A percentile compares a stretch with the other conserved stretches of the same genome.
phyloP scores from a whole-genome alignment of 1,140 invertebrate species.

The Ips typographus region DNA sequence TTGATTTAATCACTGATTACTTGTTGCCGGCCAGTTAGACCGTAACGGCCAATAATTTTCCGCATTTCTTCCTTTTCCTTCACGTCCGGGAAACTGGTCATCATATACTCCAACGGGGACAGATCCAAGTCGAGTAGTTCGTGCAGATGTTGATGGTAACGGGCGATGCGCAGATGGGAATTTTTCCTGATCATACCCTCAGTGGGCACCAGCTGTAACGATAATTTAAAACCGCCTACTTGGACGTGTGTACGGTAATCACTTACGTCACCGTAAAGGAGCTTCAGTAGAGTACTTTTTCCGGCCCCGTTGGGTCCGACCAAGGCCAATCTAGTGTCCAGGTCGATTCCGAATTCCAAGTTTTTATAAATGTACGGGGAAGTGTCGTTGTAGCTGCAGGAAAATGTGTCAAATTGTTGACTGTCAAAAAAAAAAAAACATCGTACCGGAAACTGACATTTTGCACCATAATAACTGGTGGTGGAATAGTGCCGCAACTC shows the following conservation, averaged over 20 bases:
- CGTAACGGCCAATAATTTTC: slow-evolving; percentile 98
- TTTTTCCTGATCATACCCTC: slow-evolving; percentile 98
- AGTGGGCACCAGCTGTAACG: slow-evolving; percentile 79
- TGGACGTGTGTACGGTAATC: not conserved
- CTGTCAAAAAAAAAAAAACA: not conserved
- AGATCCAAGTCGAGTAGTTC: slow-evolving; percentile 94
- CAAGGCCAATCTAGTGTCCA: slow-evolving; percentile 95
- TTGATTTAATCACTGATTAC: slow-evolving; percentile 53
- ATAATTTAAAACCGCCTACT: slow-evolving; percentile 15
- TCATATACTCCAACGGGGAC: slow-evolving; percentile 97
- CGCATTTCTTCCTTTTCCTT: slow-evolving; percentile 99
- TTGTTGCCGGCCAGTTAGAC: slow-evolving; percentile 92
- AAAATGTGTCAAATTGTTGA: slow-evolving; percentile 2
- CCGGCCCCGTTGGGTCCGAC: slow-evolving; percentile 99
- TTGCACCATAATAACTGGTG: slow-evolving; percentile 98
- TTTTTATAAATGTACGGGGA: slow-evolving; percentile 95
- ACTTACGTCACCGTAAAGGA: slow-evolving; percentile 90
- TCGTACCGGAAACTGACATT: slow-evolving; percentile 88
- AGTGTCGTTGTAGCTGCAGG: slow-evolving; percentile 72
- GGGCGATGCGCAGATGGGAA: slow-evolving; percentile 94
- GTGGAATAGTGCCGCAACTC: slow-evolving; percentile 93
- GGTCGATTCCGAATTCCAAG: slow-evolving; percentile 98
- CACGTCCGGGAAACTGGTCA: slow-evolving; percentile 94
- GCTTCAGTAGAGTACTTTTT: slow-evolving; percentile 95
- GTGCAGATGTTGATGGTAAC: slow-evolving; percentile 98